Base-by-base conservation (phyloP, 2,888 invertebrate genomes). In the Pammene aurita region DNA sequence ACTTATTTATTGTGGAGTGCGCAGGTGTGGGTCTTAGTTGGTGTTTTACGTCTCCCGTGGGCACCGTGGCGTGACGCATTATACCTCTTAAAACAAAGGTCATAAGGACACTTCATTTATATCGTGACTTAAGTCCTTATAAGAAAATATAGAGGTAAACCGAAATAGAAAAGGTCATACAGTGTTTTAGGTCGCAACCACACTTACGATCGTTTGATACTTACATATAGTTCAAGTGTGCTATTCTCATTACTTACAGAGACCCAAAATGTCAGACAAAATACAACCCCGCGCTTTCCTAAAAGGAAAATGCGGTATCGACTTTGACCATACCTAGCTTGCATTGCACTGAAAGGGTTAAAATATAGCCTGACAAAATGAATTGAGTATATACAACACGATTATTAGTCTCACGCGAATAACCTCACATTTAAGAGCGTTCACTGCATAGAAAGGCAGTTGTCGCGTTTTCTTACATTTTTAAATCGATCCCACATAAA, bases 41-140 rank as follows among this genome's bases (percentile, higher is more conserved):
- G 80, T 85, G 81, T 82, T 88, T 87, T 84, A 87, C 82, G 83
- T 80, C 76, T 78, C 88, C 87, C 85, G 70, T 67, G 83, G 86
- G 88, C 79, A 74, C 76, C 73, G 73, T 61, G 60, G 64, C 76
- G 78, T 84, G 85, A 86, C 77, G 83, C 78, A 87, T 86, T 74
- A 38, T 38, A 26, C 38, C 62, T 61, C n/a, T 46, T n/a, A 61
- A 61, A 18, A 14, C 14, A 38, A 62, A 62, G 16, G 26, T 52
- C 50, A n/a, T 52, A 62, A 38, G 18, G 9, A 38, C 18, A 41
- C n/a, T 18, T 35, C 0, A 41, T 5, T 14, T 10, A 5, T 0
- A n/a, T 16, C 50, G 2, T n/a, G 10, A 52, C 50, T 62, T 62
- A 52, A 18, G 26, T 0, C 26, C 41, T 41, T 52, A 7, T 18